phyloP scores from a whole-genome alignment of 2,888 invertebrate species.

The Liposcelis brunnea region DNA sequence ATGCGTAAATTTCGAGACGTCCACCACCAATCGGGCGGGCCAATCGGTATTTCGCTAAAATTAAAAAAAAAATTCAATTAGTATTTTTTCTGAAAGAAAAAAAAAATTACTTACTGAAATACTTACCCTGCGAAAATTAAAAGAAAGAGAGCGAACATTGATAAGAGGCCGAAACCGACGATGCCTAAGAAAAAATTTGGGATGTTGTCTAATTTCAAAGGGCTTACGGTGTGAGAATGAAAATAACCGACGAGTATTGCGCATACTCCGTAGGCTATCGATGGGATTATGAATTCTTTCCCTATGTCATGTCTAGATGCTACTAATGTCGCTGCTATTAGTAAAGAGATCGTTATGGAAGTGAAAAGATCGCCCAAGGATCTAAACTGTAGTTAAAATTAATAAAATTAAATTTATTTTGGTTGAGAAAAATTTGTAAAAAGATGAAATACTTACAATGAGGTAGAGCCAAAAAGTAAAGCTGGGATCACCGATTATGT shows the following conservation, averaged over 20 bases:
- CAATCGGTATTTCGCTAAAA: slow-evolving; percentile 50
- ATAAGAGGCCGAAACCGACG: slow-evolving; percentile 32
- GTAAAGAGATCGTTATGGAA: slow-evolving; percentile 1
- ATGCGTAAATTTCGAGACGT: slow-evolving; percentile 61
- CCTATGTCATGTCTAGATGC: background rate
- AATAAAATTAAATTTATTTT: background rate
- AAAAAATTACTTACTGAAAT: no score
- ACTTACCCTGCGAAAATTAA: slow-evolving; percentile 37
- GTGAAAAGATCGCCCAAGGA: slow-evolving; percentile 60
- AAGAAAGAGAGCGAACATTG: slow-evolving; percentile 45
- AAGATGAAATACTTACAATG: slow-evolving; percentile 25
- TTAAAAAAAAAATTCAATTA: slow-evolving; percentile 13
- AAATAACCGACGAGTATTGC: slow-evolving; percentile 37
- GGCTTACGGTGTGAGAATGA: background rate
- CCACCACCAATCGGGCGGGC: slow-evolving; percentile 80
- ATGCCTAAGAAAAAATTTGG: slow-evolving; percentile 36
- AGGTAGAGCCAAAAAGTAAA: slow-evolving; percentile 55
- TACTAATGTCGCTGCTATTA: background rate
- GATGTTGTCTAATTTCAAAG: background rate
- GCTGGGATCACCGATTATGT: slow-evolving; percentile 41
- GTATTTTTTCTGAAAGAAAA: no score
- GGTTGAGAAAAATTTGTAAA: no score
- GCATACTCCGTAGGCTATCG: slow-evolving; percentile 37
- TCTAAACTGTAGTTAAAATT: slow-evolving; percentile 23
- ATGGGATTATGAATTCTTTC: background rate